Base-by-base conservation (phyloP, 2,113 vertebrate genomes). In the Alaudala cheleensis region DNA sequence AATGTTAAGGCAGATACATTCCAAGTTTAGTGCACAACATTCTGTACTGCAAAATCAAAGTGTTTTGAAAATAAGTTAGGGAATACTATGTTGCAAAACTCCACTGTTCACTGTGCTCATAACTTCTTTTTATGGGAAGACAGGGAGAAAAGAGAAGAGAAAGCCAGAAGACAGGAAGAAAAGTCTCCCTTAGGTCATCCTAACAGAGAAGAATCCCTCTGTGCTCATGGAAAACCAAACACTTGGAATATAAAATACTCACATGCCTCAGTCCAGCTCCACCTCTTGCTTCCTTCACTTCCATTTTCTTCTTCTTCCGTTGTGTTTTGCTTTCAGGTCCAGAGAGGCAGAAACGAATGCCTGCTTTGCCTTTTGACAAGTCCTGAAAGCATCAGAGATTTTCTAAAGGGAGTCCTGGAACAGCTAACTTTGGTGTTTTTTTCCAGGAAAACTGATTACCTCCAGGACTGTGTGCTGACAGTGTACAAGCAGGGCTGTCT, bases 301-400 rank as follows among this genome's bases (percentile, higher is more conserved):
- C 94, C 60, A 5, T 83, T 71, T 92, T 96, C 71, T 92, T 95
- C 64, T 95, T 90, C 69, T 96, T 81, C 72, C 31, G 7, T 66
- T 94, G 92, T 0, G 28, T 86, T 94, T 92, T 96, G 64, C 61
- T 90, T 86, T 94, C 24, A 0, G 51, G 60, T 81, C 86, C 95
- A 84, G 92, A 90, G 64, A 60, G 76, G 70, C 80, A 94, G 86
- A 93, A 84, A 86, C 37, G 25, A 93, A 95, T 69, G n/a, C 66
- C 40, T 86, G 54, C 72, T 95, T 92, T 92, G 40, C 82, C 80
- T 92, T 90, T 95, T 81, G 86, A 22, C 44, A 95, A 86, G 62
- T 88, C 92, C 94, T 93, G 82, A 90, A 94, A 96, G 40, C 60
- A 88, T 70, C 17, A 73, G 60, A 90, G 39, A 88, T 93, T 86